Base-by-base conservation (phyloP, 2,113 vertebrate species). In the Lepus europaeus region DNA sequence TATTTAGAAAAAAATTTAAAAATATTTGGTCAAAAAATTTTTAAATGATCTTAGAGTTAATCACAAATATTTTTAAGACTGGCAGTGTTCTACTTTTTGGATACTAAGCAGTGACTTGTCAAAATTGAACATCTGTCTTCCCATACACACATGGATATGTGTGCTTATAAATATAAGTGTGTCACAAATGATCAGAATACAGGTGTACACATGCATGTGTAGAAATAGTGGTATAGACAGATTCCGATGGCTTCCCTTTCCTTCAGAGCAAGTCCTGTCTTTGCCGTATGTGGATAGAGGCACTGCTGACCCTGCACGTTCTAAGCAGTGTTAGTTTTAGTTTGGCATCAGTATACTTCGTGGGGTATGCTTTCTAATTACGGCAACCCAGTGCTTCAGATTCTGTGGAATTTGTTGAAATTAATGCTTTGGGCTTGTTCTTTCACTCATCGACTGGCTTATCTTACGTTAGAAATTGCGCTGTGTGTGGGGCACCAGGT, bases 351-450 rank as follows among this genome's bases (percentile, higher is more conserved):
- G 6, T 81, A 36, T 63, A 9, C n/a, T 17, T 39, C 64, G 83
- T 84, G 63, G 3, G 83, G 93, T 63, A 31, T 76, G 6, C 39
- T 93, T 94, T 93, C 87, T 69, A 22, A 56, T 84, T 72, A 27
- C 19, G 85, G 20, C 27, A 59, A 94, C 8, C 2, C 51, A 66
- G 7, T 80, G 39, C 78, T 94, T 94, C 31, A 90, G 78, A 86
- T 82, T 82, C 16, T 12, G 25, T 91, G 68, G 9, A 31, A 13
- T 29, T 92, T 68, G 80, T 69, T 84, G 89, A 89, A 96, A 68
- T 87, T 85, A 82, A 91, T 83, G 86, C 25, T 90, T 95, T 79
- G 70, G 22, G 61, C 59, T 68, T 29, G 33, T 78, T 79, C 79
- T 4, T 68, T 36, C 36, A 56, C 70, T 94, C 6, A 56, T 39